A percentile compares a stretch with the other conserved stretches of the same genome.
Evolutionary conservation across 2,888 invertebrate species (phyloP).

Genomic region (Spisula solida): DNA sequence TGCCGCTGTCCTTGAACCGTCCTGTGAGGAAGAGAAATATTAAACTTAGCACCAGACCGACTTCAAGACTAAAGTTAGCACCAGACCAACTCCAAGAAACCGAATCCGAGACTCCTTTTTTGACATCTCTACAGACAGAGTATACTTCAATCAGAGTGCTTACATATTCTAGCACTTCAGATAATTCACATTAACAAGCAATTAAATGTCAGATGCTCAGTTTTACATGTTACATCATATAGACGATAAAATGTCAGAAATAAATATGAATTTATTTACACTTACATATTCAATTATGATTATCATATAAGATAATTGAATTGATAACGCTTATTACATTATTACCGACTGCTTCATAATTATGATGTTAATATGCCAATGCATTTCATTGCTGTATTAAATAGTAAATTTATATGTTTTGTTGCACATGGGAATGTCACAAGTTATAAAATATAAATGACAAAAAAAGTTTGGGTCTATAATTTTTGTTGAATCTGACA

Average conservation of each 20-base stretch:
- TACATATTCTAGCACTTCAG: not conserved
- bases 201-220: not conserved
- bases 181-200: not conserved
- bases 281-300: not conserved
- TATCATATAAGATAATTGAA: conserved; percentile 13
- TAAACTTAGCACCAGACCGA: no score
- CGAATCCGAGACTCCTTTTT: not conserved
- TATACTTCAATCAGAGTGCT: not conserved
- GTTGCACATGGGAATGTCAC: not conserved
- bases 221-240: not conserved
- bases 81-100: no score
- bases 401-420: not conserved
- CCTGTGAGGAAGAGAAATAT: no score
- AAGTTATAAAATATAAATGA: not conserved
- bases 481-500: no score
- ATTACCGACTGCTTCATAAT: no score
- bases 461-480: not conserved
- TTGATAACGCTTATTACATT: not conserved
- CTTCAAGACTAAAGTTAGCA: no score
- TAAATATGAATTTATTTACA: not conserved
- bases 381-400: no score
- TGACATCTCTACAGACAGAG: not conserved
- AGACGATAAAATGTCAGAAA: not conserved
- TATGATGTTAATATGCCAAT: no score
- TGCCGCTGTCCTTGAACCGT: no score